Base-by-base conservation (phyloP, 2,113 vertebrate genomes). In the Melanotaenia duboulayi region DNA sequence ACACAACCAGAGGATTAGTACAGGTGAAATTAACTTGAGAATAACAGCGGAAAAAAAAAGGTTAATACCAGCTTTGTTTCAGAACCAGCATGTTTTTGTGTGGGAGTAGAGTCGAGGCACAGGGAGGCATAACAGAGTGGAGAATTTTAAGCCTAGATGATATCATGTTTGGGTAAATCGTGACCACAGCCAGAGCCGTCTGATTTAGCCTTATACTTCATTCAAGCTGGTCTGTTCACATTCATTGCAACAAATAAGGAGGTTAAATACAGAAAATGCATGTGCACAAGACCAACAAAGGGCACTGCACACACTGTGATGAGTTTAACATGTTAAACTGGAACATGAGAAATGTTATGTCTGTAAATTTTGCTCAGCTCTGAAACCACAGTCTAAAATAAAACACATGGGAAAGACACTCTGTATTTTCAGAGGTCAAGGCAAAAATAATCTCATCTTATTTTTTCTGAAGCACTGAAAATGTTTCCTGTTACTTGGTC, bases 161-260 rank as follows among this genome's bases (percentile, higher is more conserved):
- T 42, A 37, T 58, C 48, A 37, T 68, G 73, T 83, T 80, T 1
- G 57, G 39, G 57, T 22, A 50, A 63, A 75, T 60, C 7, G 1
- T 44, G 71, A 78, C 70, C 81, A 83, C 71, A 77, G 70, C 68
- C 78, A 82, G 82, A 71, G 76, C 74, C 60, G 76, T 76, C 76
- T 65, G 54, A 84, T 71, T 66, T 57, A 74, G 60, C 58, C 75
- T 80, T 75, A 65, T 24, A 22, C 52, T 78, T 83, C 84, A 82
- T 84, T 83, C 78, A 84, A 56, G 46, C 63, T 32, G 37, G 74
- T 79, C 71, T 63, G 63, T 79, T 80, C 79, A 81, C 82, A 84
- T 84, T 86, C 82, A 61, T 74, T 62, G 28, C 60, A 22, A 66
- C 56, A 79, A 59, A 48, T 20, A 49, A 51, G 24, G 5, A 14